A percentile compares a stretch with the other conserved stretches of the same genome.
phyloP scores from a whole-genome alignment of 1,140 invertebrate genomes.

The Habropoda laboriosa region DNA sequence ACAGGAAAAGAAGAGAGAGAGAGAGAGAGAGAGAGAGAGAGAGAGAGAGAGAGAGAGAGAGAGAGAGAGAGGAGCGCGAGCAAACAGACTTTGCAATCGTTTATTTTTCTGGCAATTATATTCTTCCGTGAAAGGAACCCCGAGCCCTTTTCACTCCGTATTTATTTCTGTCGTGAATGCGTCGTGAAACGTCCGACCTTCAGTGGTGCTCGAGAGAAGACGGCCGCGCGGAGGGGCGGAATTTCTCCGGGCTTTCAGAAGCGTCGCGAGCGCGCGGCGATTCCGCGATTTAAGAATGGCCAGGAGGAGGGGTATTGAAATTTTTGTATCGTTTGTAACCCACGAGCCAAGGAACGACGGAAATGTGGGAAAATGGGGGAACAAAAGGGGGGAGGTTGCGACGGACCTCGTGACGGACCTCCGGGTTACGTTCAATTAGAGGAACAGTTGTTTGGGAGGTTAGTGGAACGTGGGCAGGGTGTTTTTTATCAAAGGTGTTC shows the following conservation, averaged over 20 bases:
- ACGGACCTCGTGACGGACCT: no score
- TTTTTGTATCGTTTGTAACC: background rate
- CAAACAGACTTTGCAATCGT: slow-evolving; percentile 78
- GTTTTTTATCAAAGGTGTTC: no score
- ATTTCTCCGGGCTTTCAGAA: background rate
- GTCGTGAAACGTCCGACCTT: slow-evolving; percentile 65
- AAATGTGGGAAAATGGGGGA: no score
- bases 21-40: background rate
- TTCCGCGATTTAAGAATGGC: background rate
- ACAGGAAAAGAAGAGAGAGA: background rate
- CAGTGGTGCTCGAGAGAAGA: slow-evolving; percentile 60
- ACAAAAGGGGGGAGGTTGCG: background rate
- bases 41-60: background rate
- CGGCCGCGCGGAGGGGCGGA: background rate
- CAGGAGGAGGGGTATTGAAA: background rate
- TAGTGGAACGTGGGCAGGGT: no score
- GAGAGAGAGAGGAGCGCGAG: slow-evolving; percentile 54
- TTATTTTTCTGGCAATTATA: slow-evolving; percentile 81
- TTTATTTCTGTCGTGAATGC: slow-evolving; percentile 76
- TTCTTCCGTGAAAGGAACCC: slow-evolving; percentile 75
- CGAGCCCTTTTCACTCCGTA: slow-evolving; percentile 72
- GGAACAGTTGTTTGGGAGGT: no score
- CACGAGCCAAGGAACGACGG: no score
- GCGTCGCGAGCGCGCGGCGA: background rate
- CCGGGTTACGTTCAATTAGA: no score